Percentiles rank a stretch among this genome's conserved stretches.
Evolutionary conservation across 35 echinoderm and acorn worm species (phyloP).

Genomic region (Chiridota heheva): DNA sequence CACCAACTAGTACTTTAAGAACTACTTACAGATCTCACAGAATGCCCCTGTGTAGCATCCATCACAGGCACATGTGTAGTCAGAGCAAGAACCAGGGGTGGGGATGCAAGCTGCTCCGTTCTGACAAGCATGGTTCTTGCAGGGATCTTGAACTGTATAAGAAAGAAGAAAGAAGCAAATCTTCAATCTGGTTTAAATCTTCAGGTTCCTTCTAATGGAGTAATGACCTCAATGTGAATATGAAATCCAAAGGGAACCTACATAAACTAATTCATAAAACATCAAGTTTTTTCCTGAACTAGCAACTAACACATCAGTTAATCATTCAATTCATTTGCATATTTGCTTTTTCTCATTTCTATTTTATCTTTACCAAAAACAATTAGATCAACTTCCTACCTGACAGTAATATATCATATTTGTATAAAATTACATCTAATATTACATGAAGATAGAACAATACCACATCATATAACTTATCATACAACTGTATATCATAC

Average conservation of each 20-base stretch:
- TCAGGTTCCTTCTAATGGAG: neutral
- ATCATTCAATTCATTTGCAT: too few relatives aligned
- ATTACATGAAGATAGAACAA: too few relatives aligned
- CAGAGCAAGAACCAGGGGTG: slow-evolving; percentile 44
- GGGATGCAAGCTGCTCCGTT: slow-evolving; percentile 65
- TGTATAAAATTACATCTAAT: too few relatives aligned
- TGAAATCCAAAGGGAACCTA: neutral
- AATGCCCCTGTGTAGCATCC: slow-evolving; percentile 58
- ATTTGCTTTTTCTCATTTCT: too few relatives aligned
- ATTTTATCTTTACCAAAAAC: too few relatives aligned
- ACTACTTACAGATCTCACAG: slow-evolving; percentile 80
- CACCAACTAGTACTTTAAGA: neutral
- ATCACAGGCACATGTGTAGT: slow-evolving; percentile 69
- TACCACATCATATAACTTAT: too few relatives aligned
- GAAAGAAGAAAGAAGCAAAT: neutral
- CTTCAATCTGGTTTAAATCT: neutral
- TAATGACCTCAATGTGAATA: neutral
- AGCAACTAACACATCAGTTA: too few relatives aligned
- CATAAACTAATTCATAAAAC: neutral
- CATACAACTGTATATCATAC: too few relatives aligned
- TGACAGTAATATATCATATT: too few relatives aligned
- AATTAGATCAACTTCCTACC: too few relatives aligned
- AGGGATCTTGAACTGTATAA: slow-evolving; percentile 54
- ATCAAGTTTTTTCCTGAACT: neutral
- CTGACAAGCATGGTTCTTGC: slow-evolving; percentile 53